Evolutionary conservation across 2,888 invertebrate genomes (phyloP), one percentile per base, ranked within the genome.

Genomic region (Noctua janthina): DNA sequence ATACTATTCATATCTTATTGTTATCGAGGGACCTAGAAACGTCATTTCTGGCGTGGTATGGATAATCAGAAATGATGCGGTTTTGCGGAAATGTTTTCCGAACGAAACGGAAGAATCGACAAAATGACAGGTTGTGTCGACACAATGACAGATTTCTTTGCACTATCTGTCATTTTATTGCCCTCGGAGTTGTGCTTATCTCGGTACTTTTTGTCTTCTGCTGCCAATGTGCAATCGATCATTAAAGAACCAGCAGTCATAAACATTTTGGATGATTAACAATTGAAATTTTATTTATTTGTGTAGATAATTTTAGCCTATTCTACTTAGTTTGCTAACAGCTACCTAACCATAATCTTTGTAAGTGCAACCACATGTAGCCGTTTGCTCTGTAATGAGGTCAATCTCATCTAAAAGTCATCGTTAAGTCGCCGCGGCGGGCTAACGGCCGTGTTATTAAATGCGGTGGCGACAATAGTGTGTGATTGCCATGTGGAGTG

Each of bases 401-500:
- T 70, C 68, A 79, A 79, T 79, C 67, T 79, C 70, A 76, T 76
- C 78, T 78, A 79, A 80, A 87, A 88, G 82, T 79, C 70, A 74
- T 72, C 78, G 74, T 88, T 83, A 86, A 74, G 59, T 78, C 67
- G 59, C 76, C 29, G 56, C 67, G 66, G 74, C 73, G 62, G 70
- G 49, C 74, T 86, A 82, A 85, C 71, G 74, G 76, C 69, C 76
- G 73, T 85, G 90, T 90, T 91, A 92, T 92, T 92, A 92, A 92
- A 89, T 86, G 88, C 87, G 89, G 85, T 86, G 88, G 88, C 86
- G 87, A 92, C 90, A 92, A 91, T 91, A 85, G 85, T 59, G 90
- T 76, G 89, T 91, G 91, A 93, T 93, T 92, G 92, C 90, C 86
- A 83, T 78, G 81, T 85, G 83, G 85, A 91, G 91, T 79, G 87